Evolutionary conservation across 2,797 vertebrate species (phyloP), one percentile per base, ranked within the genome.

Genomic region (Sandelia bainsii): DNA sequence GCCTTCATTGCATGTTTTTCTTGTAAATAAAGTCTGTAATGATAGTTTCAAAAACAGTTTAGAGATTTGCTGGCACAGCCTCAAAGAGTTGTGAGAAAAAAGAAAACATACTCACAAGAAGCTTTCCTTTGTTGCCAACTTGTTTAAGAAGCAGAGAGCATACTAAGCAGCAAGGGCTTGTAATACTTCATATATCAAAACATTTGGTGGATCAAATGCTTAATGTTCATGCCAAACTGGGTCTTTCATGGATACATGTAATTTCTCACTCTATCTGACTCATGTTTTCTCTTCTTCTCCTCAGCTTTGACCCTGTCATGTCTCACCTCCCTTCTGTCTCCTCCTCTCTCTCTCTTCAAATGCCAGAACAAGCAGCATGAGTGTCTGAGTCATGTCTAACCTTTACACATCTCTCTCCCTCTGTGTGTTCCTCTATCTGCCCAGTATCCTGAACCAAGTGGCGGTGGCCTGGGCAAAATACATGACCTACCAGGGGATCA

Each of bases 331-430:
- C 54, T 62, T 23, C 61, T 52, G 50, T 78, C 54, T 60, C 72
- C 56, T 59, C 29, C 52, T 22, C 34, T 32, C 29, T 32, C 29
- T 23, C 49, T 79, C 78, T 69, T 86, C 79, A 83, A 89, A 91
- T 85, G 84, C 80, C 88, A 92, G 61, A 61, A 82, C 61, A 71
- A 77, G 63, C 76, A 81, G 76, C 71, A 53, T 20, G 60, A 73
- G 75, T 58, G 62, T 71, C 72, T 84, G 87, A 91, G 82, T 92
- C 90, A 89, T 69, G 56, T 65, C 89, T 93, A 91, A 93, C 92
- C 90, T 91, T 92, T 91, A 61, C 67, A 69, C 73, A 12, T 84
- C 71, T 90, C 44, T 89, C 74, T 85, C 63, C 63, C 60, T 79
- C 72, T 87, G 50, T 89, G 75, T 89, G 73, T 87, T 79, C 69